Conservation (phyloP, 2,797 vertebrate species). For the Spinibarbus caldwelli region DNA sequence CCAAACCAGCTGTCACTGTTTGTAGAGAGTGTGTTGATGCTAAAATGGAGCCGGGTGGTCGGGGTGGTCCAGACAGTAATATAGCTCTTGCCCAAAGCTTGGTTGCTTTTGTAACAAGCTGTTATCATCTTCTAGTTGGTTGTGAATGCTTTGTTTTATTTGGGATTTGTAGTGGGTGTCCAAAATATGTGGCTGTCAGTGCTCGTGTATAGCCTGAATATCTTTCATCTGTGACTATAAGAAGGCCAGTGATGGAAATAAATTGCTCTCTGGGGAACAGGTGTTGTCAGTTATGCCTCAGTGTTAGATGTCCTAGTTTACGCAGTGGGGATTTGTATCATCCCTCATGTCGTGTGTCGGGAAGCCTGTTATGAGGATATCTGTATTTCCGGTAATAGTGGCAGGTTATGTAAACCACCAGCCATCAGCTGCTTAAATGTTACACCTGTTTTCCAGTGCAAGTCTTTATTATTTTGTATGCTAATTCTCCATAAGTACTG, state of each 20-base stretch:
- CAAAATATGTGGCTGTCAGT: not conserved
- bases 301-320: slow-evolving; percentile 35
- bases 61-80: not conserved
- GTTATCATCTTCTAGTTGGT: slow-evolving; percentile 2
- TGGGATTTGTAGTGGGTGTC: not conserved
- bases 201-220: not conserved
- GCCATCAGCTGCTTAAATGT: not conserved
- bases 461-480: not conserved
- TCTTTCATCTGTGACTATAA: slow-evolving; percentile 18
- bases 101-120: slow-evolving; percentile 2
- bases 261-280: slow-evolving; percentile 1
- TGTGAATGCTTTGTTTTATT: not conserved
- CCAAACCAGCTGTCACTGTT: slow-evolving; percentile 58
- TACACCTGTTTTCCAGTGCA: not conserved
- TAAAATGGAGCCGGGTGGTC: slow-evolving; percentile 21
- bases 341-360: not conserved
- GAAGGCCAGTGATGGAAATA: slow-evolving; percentile 31
- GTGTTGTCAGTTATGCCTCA: slow-evolving; percentile 25
- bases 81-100: not conserved
- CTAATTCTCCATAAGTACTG: not conserved
- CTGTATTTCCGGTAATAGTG: not conserved
- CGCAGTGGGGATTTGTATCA: not conserved
- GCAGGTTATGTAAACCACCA: not conserved
- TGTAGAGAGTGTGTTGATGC: slow-evolving; percentile 8
- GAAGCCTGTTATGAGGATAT: not conserved